Evolutionary conservation across 35 echinoderm and acorn worm genomes (phyloP).

Genomic region (Eucidaris tribuloides): DNA sequence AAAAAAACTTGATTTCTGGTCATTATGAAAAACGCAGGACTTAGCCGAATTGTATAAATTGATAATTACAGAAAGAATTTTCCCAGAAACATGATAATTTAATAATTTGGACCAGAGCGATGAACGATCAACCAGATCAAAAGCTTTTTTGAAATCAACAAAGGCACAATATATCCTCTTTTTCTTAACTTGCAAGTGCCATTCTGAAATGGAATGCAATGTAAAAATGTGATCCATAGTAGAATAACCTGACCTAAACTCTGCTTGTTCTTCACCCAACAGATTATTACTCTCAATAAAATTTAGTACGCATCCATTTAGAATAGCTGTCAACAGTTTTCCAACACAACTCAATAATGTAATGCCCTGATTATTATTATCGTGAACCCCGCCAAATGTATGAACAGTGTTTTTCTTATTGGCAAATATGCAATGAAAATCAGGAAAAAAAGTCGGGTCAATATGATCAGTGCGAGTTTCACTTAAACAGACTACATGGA

Average conservation of each 20-base stretch:
- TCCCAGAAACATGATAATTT: too few species aligned
- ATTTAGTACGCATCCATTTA: background rate
- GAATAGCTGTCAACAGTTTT: background rate
- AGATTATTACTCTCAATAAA: background rate
- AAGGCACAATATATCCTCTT: too few species aligned
- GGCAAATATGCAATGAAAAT: background rate
- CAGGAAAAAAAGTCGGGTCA: background rate
- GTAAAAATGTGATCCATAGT: background rate
- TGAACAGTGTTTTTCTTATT: background rate
- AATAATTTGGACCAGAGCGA: too few species aligned
- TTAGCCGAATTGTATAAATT: too few species aligned
- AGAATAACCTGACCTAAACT: background rate
- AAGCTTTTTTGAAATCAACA: too few species aligned
- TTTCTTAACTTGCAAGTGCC: too few species aligned
- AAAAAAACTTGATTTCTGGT: too few species aligned
- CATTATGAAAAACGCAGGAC: too few species aligned
- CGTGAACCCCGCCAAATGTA: background rate
- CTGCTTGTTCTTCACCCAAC: background rate
- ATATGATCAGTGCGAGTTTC: background rate
- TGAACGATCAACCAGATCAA: too few species aligned
- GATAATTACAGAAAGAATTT: too few species aligned
- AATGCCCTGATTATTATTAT: background rate
- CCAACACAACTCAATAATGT: conserved; percentile 2
- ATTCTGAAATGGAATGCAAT: background rate
- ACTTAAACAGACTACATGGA: background rate